A percentile compares a stretch with the other conserved stretches of the same genome.
Conservation (phyloP, 92 coral and sea anemone genomes). For the Porites lobata region DNA sequence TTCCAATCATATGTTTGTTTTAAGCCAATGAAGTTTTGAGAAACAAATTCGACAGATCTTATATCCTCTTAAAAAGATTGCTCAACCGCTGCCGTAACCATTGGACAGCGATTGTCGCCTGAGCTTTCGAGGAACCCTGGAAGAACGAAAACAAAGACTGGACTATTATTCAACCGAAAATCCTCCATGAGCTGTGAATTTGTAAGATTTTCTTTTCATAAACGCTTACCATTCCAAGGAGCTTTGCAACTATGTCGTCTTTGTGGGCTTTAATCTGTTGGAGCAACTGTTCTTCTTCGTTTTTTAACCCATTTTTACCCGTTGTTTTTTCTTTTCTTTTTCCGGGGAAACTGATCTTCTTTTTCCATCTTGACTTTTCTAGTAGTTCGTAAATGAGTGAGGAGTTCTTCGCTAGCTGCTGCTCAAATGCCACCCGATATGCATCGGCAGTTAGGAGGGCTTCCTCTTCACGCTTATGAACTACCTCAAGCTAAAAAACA, state of each 20-base stretch:
- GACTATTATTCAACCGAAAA: too few species aligned
- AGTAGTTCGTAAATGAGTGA: constrained; percentile 78
- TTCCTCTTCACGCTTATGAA: constrained; percentile 79
- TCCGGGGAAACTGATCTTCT: constrained; percentile 49
- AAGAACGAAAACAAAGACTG: too few species aligned
- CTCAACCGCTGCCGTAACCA: too few species aligned
- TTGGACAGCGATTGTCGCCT: too few species aligned
- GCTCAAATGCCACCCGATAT: constrained; percentile 89
- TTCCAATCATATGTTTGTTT: too few species aligned
- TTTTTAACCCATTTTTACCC: constrained; percentile 32
- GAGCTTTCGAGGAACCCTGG: too few species aligned
- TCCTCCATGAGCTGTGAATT: too few species aligned
- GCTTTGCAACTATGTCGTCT: constrained; percentile 82
- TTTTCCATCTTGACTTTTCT: constrained; percentile 81
- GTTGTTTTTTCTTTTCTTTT: constrained; percentile 23
- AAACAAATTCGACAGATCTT: too few species aligned
- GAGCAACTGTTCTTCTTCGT: constrained; percentile 67
- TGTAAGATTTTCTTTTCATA: too few species aligned
- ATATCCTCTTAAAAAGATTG: too few species aligned
- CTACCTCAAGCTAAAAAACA: constrained; percentile 61
- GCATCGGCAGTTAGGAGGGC: constrained; percentile 87
- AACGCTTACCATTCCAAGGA: constrained; percentile 85
- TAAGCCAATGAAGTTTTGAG: too few species aligned
- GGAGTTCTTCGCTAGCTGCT: constrained; percentile 80
- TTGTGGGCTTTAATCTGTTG: constrained; percentile 76